These are phyloP conservation scores for Leptodirus hochenwartii DNA, from an alignment of 2,888 invertebrate species.

Conservation along the genomic window DNA sequence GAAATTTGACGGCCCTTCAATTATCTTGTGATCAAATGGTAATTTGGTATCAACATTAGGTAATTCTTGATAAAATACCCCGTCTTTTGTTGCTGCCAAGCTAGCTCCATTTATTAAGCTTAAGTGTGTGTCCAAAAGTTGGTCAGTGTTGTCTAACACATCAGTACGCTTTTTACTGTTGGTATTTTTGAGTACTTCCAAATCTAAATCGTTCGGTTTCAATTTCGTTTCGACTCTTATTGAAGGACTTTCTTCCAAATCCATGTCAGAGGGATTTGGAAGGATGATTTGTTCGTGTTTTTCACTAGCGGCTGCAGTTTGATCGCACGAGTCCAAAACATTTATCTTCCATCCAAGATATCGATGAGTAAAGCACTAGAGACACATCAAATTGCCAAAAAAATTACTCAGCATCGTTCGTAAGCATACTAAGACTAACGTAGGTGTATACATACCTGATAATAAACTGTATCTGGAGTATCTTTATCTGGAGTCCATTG, in stretches of 20 bases:
- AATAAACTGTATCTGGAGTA: conserved; percentile 84
- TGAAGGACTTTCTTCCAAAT: conserved; percentile 37
- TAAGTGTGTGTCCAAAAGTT: conserved; percentile 1
- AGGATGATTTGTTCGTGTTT: conserved; percentile 28
- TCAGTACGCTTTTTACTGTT: conserved; percentile 9
- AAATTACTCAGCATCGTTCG: conserved; percentile 2
- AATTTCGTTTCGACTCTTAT: conserved; percentile 39
- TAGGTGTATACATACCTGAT: conserved; percentile 43
- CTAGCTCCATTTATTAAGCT: conserved; percentile 1
- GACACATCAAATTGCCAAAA: conserved; percentile 15
- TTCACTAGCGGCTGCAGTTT: conserved; percentile 31
- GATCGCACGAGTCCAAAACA: conserved; percentile 68
- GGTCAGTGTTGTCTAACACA: conserved; percentile 8
- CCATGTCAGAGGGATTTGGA: conserved; percentile 23
- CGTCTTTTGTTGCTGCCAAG: neutral
- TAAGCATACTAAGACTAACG: neutral
- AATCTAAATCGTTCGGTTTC: conserved; percentile 20
- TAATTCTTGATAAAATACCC: conserved; percentile 4
- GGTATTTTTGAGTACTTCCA: conserved; percentile 13
- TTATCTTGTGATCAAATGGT: conserved; percentile 2
- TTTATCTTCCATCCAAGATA: conserved; percentile 92
- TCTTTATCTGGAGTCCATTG: conserved; percentile 73
- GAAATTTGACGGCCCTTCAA: too few species aligned
- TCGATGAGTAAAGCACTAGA: conserved; percentile 81
- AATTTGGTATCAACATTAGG: conserved; percentile 7